Percentiles rank a stretch among this genome's conserved stretches.
phyloP scores from a whole-genome alignment of 2,888 invertebrate species.

The Saturnia japonica region DNA sequence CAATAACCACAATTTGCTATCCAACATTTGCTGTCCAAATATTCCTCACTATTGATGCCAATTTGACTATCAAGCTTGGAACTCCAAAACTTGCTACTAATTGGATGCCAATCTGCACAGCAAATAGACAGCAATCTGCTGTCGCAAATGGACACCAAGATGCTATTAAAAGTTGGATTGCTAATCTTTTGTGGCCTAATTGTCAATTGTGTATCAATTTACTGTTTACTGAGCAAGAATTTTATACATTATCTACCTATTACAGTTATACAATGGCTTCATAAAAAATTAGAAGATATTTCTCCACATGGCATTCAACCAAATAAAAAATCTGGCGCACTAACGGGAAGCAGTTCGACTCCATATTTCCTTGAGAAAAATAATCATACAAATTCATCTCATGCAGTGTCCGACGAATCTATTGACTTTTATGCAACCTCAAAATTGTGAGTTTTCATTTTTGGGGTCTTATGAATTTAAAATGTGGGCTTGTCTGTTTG shows the following conservation, averaged over 20 bases:
- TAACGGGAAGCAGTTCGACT: conserved; percentile 60
- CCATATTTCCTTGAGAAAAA: conserved; percentile 61
- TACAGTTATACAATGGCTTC: conserved; percentile 78
- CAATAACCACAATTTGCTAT: too few relatives aligned
- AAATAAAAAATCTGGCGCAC: conserved; percentile 39
- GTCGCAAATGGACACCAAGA: too few relatives aligned
- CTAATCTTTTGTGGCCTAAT: too few relatives aligned
- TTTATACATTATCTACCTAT: conserved; percentile 15
- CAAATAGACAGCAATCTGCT: too few relatives aligned
- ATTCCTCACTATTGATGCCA: too few relatives aligned
- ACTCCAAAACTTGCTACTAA: too few relatives aligned
- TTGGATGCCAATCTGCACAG: too few relatives aligned
- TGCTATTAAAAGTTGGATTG: too few relatives aligned
- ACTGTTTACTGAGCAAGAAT: too few relatives aligned
- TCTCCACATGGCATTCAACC: conserved; percentile 40
- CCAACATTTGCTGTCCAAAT: too few relatives aligned
- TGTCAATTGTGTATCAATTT: too few relatives aligned
- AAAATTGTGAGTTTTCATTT: conserved; percentile 55
- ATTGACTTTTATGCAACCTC: conserved; percentile 74
- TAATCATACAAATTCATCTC: conserved; percentile 48
- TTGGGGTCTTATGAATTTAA: not conserved
- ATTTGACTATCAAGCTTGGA: too few relatives aligned
- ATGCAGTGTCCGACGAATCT: conserved; percentile 63
- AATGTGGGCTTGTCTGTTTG: not conserved
- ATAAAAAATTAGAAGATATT: conserved; percentile 70